Conservation (phyloP, 2,888 invertebrate species). For the Lasioglossum marginatum region DNA sequence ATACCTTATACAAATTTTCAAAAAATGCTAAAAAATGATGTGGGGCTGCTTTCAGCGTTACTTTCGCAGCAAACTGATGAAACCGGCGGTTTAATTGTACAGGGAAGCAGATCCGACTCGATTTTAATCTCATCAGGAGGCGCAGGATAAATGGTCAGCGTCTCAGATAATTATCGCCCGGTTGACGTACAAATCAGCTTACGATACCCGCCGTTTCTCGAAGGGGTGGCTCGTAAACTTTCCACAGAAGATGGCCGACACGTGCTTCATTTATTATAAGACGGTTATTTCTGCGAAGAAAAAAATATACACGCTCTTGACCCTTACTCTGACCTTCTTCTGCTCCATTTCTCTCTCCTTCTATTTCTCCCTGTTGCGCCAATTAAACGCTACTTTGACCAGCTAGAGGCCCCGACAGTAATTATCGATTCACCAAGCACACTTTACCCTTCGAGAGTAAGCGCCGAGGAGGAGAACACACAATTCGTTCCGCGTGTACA, state of each 20-base stretch:
- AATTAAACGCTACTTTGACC: slow-evolving; percentile 55
- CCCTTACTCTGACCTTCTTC: slow-evolving; percentile 51
- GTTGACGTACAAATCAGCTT: slow-evolving; percentile 21
- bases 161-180: slow-evolving; percentile 5
- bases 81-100: not conserved
- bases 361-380: slow-evolving; percentile 29
- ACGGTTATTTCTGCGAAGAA: slow-evolving; percentile 49
- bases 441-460: slow-evolving; percentile 28
- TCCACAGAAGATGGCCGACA: slow-evolving; percentile 22
- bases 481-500: not conserved
- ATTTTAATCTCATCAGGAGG: not conserved
- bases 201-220: not conserved
- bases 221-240: slow-evolving; percentile 26
- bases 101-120: not conserved
- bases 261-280: slow-evolving; percentile 45
- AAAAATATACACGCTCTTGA: slow-evolving; percentile 52
- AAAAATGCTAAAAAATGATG: no score
- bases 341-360: slow-evolving; percentile 46
- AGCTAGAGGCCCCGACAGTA: slow-evolving; percentile 11
- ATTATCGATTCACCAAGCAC: slow-evolving; percentile 50
- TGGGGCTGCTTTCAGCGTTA: not conserved
- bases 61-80: not conserved
- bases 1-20: no score
- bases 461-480: not conserved
- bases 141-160: slow-evolving; percentile 4